Evolutionary conservation across 2,888 invertebrate genomes (phyloP).

Genomic region (Eumerus sabulonum): DNA sequence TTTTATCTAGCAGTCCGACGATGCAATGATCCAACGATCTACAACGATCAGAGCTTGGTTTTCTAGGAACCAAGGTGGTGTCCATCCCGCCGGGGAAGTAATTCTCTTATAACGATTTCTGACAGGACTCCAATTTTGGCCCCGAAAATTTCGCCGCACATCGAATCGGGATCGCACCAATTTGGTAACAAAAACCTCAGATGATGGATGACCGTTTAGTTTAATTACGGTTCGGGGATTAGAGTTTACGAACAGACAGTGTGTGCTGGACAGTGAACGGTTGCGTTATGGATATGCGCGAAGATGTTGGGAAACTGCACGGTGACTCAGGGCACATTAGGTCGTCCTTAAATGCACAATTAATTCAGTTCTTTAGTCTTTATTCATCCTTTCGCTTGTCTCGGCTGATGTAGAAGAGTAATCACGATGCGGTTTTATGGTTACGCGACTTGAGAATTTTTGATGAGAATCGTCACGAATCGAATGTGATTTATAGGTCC

Average conservation of each 20-base stretch:
- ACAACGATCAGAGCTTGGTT: slow-evolving; percentile 22
- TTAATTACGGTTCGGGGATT: slow-evolving; percentile 62
- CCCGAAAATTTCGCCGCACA: slow-evolving; percentile 21
- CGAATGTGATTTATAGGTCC: slow-evolving; percentile 62
- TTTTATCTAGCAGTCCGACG: slow-evolving; percentile 45
- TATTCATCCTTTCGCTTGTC: slow-evolving; percentile 6
- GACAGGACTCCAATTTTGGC: slow-evolving; percentile 42
- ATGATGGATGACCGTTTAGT: slow-evolving; percentile 67
- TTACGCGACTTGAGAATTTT: slow-evolving; percentile 1
- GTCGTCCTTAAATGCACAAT: slow-evolving; percentile 66
- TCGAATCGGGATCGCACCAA: slow-evolving; percentile 21
- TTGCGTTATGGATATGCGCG: slow-evolving; percentile 26
- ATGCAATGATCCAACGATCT: slow-evolving; percentile 24
- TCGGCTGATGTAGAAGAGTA: neutral
- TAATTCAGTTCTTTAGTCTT: slow-evolving; percentile 45
- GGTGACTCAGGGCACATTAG: slow-evolving; percentile 62
- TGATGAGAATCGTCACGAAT: slow-evolving; percentile 51
- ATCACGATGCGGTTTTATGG: no score
- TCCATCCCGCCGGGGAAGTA: neutral
- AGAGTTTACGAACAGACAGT: slow-evolving; percentile 32
- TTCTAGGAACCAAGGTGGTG: slow-evolving; percentile 63
- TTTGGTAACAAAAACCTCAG: slow-evolving; percentile 37
- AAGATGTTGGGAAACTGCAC: slow-evolving; percentile 41
- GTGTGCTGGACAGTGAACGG: slow-evolving; percentile 5
- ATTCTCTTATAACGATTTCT: slow-evolving; percentile 50